phyloP scores from a whole-genome alignment of 2,113 vertebrate genomes.

The Otus sunia region DNA sequence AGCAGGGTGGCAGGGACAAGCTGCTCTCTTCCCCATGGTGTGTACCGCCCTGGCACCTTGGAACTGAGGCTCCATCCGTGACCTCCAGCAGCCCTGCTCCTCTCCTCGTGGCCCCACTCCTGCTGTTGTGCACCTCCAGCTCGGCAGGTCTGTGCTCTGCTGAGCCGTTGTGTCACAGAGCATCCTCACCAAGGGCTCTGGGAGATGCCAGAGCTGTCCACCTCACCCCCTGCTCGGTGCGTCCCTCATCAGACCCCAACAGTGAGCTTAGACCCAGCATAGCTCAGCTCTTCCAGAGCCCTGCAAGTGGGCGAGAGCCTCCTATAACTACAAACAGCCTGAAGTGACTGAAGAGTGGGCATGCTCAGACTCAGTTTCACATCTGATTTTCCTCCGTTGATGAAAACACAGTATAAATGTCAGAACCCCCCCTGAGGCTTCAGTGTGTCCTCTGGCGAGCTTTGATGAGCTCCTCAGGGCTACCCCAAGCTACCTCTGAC shows the following conservation, averaged over 20 bases:
- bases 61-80: not conserved
- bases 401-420: not conserved
- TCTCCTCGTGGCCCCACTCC: accelerated
- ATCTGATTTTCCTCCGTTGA: not conserved
- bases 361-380: not conserved
- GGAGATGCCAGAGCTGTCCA: not conserved
- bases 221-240: accelerated
- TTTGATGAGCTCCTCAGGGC: not conserved
- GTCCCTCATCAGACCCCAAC: not conserved
- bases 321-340: not conserved
- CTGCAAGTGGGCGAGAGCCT: accelerated
- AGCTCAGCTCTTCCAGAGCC: not conserved
- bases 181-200: not conserved
- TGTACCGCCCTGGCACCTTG: accelerated
- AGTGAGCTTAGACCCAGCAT: accelerated
- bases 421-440: not conserved
- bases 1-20: not conserved
- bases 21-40: accelerated
- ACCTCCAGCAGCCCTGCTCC: not conserved
- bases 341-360: too few species aligned
- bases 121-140: not conserved
- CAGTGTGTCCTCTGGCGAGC: not conserved
- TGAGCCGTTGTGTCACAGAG: accelerated
- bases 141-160: not conserved
- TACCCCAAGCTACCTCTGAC: not conserved